Base-by-base conservation (phyloP, 2,113 vertebrate genomes). In the Ceyx margarethae region DNA sequence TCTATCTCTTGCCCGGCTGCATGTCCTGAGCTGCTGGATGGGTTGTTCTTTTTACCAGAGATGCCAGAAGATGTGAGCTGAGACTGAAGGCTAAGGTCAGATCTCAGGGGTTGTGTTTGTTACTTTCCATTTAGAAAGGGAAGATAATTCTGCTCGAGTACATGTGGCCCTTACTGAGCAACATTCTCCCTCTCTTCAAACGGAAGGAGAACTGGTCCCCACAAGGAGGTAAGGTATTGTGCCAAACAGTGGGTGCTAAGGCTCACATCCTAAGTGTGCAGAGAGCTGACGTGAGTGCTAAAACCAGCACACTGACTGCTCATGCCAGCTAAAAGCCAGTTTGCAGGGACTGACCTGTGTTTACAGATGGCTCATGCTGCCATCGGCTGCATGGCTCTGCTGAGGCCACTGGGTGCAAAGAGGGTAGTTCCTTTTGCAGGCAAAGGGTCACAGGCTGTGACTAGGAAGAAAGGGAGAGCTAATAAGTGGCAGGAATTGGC, bases 1-100 rank as follows among this genome's bases (percentile, higher is more conserved):
- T 92, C 89, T 92, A 61, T 92, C 89, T 92, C 62, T 93, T 88
- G 78, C 60, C 60, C 87, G 71, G 40, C 76, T 17, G 3, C 62
- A 11, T 45, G 42, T 81, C 56, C 68, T 42, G 60, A 68, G 35
- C 68, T 94, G 51, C 45, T 76, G 67, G 15, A 29, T 58, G 29
- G 8, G 57, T 80, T 96, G 83, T 83, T 26, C 81, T 94, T 85
- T 94, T 83, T 37, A 64, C 53, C 23, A 43, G 64, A 50, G 18
- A 46, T 77, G 61, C n/a, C 68, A 87, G 71, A 85, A 84, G 45
- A n/a, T 45, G 33, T 21, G 65, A 88, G 33, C 28, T 81, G 73
- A 83, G 53, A 16, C 46, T 82, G 54, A 82, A 48, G 65, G 46
- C 15, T 1, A 3, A 31, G 5, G 42, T 69, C 90, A 90, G 23